phyloP scores from a whole-genome alignment of 2,888 invertebrate species.

The Mechanitis mazaeus region DNA sequence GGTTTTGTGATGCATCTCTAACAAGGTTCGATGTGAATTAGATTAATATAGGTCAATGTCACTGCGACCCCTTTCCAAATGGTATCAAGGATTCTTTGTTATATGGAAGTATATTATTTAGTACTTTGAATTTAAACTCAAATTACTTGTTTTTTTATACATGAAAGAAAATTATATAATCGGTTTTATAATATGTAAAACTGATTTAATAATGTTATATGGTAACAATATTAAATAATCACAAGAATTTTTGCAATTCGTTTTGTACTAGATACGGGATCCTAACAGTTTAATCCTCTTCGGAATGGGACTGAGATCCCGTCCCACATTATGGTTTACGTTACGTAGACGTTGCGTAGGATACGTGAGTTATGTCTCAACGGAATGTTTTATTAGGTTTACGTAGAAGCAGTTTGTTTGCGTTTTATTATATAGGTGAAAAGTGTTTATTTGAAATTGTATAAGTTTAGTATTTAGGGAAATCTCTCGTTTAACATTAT shows the following conservation, averaged over 20 bases:
- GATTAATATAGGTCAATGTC: conserved; percentile 28
- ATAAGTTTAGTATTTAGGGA: too few relatives aligned
- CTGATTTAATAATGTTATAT: too few relatives aligned
- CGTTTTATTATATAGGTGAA: not conserved
- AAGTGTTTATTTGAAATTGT: too few relatives aligned
- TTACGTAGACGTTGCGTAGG: conserved; percentile 25
- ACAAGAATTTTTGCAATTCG: conserved; percentile 14
- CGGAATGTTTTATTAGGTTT: conserved; percentile 24
- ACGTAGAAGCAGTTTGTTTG: conserved; percentile 1
- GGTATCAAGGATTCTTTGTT: conserved; percentile 2
- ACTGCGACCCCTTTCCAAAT: conserved; percentile 8
- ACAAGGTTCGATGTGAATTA: conserved; percentile 11
- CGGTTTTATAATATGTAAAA: too few relatives aligned
- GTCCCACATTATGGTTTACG: conserved; percentile 22
- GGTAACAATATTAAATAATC: conserved; percentile 7
- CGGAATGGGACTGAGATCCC: conserved; percentile 15
- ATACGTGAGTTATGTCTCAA: conserved; percentile 26
- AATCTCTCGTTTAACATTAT: too few relatives aligned
- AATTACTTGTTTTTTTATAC: too few relatives aligned
- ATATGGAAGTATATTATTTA: not conserved
- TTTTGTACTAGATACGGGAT: conserved; percentile 23
- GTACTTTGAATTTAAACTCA: too few relatives aligned
- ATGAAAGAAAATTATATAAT: too few relatives aligned
- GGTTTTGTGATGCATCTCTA: conserved; percentile 14
- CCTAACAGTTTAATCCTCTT: conserved; percentile 30